These are phyloP conservation scores for Morpho helenor DNA, from an alignment of 2,888 invertebrate genomes.

Conservation along the genomic window DNA sequence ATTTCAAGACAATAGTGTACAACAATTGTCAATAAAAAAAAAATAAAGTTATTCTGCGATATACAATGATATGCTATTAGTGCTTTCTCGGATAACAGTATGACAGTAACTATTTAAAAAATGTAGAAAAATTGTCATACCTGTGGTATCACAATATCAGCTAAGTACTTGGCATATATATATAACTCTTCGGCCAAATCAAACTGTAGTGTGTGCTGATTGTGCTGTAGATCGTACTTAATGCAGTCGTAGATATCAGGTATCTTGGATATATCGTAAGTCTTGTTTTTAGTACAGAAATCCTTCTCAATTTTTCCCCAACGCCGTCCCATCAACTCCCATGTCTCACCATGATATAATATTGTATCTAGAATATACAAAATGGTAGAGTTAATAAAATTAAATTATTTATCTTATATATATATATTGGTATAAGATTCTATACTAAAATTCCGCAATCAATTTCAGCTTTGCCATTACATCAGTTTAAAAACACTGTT, in stretches of 20 bases:
- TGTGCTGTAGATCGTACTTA: constrained; percentile 99
- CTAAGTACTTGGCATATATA: constrained; percentile 96
- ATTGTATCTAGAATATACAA: constrained; percentile 84
- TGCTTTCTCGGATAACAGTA: too few relatives aligned
- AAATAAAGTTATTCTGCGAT: too few relatives aligned
- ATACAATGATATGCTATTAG: too few relatives aligned
- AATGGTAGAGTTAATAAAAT: not conserved
- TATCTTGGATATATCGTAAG: constrained; percentile 98
- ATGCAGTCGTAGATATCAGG: constrained; percentile 99
- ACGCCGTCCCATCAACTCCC: constrained; percentile 98
- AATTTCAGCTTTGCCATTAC: too few relatives aligned
- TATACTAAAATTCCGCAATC: too few relatives aligned
- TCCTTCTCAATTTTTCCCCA: constrained; percentile 99
- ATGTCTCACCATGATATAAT: constrained; percentile 98
- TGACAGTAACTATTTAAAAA: too few relatives aligned
- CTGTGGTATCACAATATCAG: constrained; percentile 99
- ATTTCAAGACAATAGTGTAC: too few relatives aligned
- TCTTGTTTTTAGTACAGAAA: constrained; percentile 94
- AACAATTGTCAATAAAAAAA: too few relatives aligned
- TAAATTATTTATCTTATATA: too few relatives aligned
- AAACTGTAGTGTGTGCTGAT: constrained; percentile 96
- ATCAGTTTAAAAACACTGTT: too few relatives aligned
- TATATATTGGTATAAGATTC: too few relatives aligned
- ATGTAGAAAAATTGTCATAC: constrained; percentile 54
- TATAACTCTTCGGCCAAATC: constrained; percentile 96